Evolutionary conservation across 2,797 vertebrate genomes (phyloP).

Genomic region (Petrocephalus schoutedeni): DNA sequence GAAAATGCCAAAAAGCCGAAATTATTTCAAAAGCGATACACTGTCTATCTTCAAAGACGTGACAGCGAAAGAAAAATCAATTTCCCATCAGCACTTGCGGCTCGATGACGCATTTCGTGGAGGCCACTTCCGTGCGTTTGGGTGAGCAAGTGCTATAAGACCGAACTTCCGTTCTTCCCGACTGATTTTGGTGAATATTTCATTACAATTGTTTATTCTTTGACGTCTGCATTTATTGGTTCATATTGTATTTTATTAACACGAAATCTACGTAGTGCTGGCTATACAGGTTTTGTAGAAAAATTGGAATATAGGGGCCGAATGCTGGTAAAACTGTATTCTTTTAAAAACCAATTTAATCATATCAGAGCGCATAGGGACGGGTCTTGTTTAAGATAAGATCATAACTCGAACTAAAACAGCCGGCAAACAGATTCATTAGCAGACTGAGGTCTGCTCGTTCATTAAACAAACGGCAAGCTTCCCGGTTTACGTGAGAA

Average conservation of each 20-base stretch:
- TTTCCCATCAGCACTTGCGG: background rate
- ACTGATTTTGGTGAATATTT: constrained; percentile 26
- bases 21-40: background rate
- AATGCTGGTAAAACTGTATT: background rate
- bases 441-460: background rate
- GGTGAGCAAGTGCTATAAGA: background rate
- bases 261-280: background rate
- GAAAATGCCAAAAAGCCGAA: background rate
- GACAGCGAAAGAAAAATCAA: constrained; percentile 15
- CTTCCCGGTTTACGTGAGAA: background rate
- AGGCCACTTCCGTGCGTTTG: constrained; percentile 16
- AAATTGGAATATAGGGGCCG: background rate
- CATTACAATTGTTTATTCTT: background rate
- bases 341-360: background rate
- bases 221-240: background rate
- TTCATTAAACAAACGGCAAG: background rate
- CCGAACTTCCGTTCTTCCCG: constrained; percentile 16
- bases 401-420: background rate
- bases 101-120: background rate
- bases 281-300: background rate
- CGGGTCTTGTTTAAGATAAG: background rate
- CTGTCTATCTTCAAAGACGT: background rate
- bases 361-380: background rate
- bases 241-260: background rate
- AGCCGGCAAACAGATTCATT: background rate